Conservation (phyloP, 2,113 vertebrate genomes). For the Podarcis muralis region DNA sequence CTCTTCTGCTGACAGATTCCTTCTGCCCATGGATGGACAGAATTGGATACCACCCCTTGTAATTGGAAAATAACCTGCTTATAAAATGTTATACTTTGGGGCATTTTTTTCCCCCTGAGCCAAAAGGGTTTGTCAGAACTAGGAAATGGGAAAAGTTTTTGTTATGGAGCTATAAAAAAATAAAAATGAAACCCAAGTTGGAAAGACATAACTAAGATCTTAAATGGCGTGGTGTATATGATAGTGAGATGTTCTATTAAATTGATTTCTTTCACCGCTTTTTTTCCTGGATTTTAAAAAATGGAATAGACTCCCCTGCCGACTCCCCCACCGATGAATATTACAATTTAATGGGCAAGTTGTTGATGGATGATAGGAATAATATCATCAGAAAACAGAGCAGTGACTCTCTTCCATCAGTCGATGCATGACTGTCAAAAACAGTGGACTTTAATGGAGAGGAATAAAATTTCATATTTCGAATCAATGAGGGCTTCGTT, state of each 20-base stretch:
- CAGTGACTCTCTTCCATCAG: background rate
- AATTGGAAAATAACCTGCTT: background rate
- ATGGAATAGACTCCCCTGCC: background rate
- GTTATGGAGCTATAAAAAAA: background rate
- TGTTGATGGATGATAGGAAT: slow-evolving; percentile 15
- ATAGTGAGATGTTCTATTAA: background rate
- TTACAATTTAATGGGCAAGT: background rate
- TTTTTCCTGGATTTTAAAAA: background rate
- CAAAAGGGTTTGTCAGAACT: background rate
- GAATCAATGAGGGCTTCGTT: background rate
- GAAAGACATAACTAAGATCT: background rate
- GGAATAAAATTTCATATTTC: slow-evolving; percentile 17
- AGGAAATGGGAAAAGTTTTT: background rate
- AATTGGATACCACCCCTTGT: background rate
- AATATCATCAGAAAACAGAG: background rate
- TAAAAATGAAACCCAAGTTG: background rate
- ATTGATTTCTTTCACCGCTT: background rate
- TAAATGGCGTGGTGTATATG: background rate
- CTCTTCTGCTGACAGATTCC: no score
- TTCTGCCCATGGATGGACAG: no score
- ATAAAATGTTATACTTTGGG: background rate
- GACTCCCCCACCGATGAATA: background rate
- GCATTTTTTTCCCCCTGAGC: background rate
- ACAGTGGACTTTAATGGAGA: background rate
- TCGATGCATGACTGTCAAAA: slow-evolving; percentile 6